Base-by-base conservation (phyloP, 2,888 invertebrate species). In the Epinotia nisella region DNA sequence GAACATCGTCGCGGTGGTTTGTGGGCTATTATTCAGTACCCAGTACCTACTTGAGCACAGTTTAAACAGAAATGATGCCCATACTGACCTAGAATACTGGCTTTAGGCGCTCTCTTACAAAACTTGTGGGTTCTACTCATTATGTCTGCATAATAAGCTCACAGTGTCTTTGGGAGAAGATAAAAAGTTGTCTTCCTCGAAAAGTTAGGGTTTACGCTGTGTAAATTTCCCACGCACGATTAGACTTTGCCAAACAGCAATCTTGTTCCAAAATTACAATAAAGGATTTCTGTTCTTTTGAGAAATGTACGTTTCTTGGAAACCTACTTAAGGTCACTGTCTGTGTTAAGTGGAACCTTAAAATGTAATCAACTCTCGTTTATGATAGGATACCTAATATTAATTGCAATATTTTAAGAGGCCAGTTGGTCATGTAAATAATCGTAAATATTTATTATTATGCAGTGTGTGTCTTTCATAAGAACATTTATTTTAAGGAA, bases 181-280 rank as follows among this genome's bases (percentile, higher is more conserved):
- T 61, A 71, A 67, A 71, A 71, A 66, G 65, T 71, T 53, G 59
- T 53, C 41, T 60, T 61, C 53, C 53, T 24, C 15, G 51, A 53
- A 60, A 67, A 67, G 55, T 67, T 71, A 39, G 66, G 41, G 29
- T 55, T 11, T 35, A 35, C 11, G 53, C 45, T 35, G 29, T 49
- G 49, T 61, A 67, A 35, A 66, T 55, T 71, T 41, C 19, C 29
- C 39, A n/a, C 55, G 60, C 71, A 61, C 60, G 55, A 61, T 60
- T 55, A 55, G 13, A 49, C 15, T 67, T 61, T 19, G 11, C 11
- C 45, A 66, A 71, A 60, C 66, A 45, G 53, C 15, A 1, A 9
- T 41, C 17, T 59, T 45, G 24, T 29, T 58, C 24, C 15, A 29
- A 56, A 58, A 24, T 58, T 45, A 45, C 45, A 45, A 45, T 45